These are phyloP conservation scores for Neotoma lepida DNA, from an alignment of 2,113 vertebrate species.

Conservation along the genomic window DNA sequence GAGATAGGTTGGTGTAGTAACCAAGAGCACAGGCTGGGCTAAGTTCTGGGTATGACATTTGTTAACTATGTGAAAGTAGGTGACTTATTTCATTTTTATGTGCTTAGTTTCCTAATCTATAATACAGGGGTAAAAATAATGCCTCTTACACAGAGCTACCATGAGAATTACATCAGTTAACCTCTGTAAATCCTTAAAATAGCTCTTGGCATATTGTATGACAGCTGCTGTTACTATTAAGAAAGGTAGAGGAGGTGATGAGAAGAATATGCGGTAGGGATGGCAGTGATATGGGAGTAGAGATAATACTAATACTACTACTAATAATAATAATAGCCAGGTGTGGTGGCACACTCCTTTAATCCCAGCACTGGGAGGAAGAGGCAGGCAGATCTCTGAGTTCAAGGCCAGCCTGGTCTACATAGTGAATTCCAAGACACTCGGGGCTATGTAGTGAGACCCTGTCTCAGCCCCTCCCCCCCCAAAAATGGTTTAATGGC, in stretches of 20 bases:
- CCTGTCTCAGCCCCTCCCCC: background rate
- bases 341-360: background rate
- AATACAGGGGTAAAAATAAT: background rate
- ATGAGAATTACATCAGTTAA: conserved; percentile 6
- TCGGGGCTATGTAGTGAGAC: background rate
- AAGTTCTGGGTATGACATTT: background rate
- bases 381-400: background rate
- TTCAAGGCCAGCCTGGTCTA: background rate
- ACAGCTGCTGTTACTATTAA: background rate
- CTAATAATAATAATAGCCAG: background rate
- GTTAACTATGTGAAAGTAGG: background rate
- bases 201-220: background rate
- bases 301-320: background rate
- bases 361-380: background rate
- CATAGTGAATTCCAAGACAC: background rate
- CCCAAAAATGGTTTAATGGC: background rate
- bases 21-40: background rate
- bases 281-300: background rate
- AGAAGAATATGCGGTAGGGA: background rate
- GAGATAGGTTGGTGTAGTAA: background rate
- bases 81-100: conserved; percentile 36
- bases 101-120: conserved; percentile 30
- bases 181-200: background rate
- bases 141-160: background rate
- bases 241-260: background rate